These are phyloP conservation scores for Aphodius sticticus DNA, from an alignment of 2,888 invertebrate genomes.

Conservation along the genomic window DNA sequence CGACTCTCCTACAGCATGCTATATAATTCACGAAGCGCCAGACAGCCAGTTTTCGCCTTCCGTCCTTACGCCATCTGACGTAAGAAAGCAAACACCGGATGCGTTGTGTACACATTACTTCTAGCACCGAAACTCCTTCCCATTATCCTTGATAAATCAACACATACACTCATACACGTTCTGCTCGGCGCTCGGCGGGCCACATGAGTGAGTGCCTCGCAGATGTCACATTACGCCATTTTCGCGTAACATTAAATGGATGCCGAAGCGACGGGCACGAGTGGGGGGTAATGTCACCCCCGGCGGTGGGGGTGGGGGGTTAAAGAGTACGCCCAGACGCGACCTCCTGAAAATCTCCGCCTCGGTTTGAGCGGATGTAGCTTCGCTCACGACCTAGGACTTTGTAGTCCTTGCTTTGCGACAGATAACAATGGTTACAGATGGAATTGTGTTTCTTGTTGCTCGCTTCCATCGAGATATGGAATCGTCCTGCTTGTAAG, in stretches of 20 bases:
- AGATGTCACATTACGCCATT: neutral
- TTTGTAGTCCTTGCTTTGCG: neutral
- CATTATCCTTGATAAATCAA: slow-evolving; percentile 4
- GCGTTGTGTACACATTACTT: slow-evolving; percentile 4
- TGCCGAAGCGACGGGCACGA: neutral
- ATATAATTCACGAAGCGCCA: neutral
- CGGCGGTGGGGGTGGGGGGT: neutral
- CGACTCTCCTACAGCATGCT: neutral
- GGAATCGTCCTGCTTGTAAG: neutral
- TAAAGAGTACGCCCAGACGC: neutral
- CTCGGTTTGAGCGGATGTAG: neutral
- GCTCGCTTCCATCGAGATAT: neutral
- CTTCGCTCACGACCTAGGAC: neutral
- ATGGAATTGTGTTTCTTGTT: neutral
- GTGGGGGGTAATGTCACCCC: neutral
- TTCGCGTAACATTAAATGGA: neutral
- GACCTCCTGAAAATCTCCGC: neutral
- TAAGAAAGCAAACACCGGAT: neutral
- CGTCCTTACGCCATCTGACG: neutral
- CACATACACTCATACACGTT: neutral
- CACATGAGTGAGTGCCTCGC: neutral
- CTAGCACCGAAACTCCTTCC: neutral
- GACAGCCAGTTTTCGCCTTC: neutral
- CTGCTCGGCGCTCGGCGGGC: neutral
- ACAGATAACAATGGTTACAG: neutral